These are phyloP conservation scores for Arnoldichthys spilopterus DNA, from an alignment of 2,797 vertebrate species.

Conservation along the genomic window DNA sequence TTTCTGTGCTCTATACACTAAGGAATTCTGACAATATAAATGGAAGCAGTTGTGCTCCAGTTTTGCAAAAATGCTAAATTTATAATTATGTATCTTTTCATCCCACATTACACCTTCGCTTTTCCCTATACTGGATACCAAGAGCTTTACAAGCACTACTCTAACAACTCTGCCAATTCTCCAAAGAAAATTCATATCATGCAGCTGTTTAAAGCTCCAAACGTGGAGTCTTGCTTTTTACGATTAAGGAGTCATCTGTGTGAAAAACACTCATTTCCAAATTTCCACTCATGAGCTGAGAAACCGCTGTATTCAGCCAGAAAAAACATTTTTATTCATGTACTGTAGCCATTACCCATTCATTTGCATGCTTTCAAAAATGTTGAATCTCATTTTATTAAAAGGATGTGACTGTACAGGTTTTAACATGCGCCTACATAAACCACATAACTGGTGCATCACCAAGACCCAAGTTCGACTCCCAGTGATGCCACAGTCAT, in stretches of 20 bases:
- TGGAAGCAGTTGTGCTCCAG: no score
- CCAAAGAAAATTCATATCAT: neutral
- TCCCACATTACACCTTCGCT: no score
- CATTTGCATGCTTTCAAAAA: neutral
- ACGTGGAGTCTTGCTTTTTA: neutral
- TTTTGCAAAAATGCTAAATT: no score
- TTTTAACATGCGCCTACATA: neutral
- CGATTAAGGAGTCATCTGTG: neutral
- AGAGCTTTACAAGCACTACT: neutral
- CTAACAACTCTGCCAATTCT: neutral
- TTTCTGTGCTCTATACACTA: no score
- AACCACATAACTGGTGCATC: neutral
- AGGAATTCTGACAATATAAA: no score
- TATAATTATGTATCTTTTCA: no score
- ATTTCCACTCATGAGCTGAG: neutral
- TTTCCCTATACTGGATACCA: neutral
- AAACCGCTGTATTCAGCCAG: neutral
- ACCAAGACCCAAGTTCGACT: neutral
- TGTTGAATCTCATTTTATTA: constrained; percentile 13
- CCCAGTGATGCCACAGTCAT: neutral
- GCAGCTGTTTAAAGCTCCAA: neutral
- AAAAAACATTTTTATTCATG: neutral
- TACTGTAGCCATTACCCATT: neutral
- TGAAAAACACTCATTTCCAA: neutral
- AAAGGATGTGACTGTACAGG: neutral